Percentiles rank a stretch among this genome's conserved stretches.
These are phyloP conservation scores for Troilus luridus DNA, from an alignment of 2,888 invertebrate genomes.

Conservation along the genomic window DNA sequence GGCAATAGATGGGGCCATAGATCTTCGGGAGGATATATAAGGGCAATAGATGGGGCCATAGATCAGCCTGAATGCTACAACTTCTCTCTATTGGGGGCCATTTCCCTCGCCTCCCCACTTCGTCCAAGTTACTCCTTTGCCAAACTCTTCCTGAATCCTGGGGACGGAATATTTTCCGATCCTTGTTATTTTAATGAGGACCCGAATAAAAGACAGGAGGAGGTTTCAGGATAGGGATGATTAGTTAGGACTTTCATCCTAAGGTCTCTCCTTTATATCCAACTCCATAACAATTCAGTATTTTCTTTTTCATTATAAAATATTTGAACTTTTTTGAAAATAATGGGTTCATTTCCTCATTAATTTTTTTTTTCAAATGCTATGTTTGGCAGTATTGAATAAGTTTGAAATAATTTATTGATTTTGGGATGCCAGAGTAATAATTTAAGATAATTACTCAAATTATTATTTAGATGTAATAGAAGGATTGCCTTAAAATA, in stretches of 20 bases:
- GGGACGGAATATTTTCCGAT: not conserved
- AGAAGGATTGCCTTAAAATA: no score
- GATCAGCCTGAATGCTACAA: slow-evolving; percentile 5
- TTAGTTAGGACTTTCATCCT: not conserved
- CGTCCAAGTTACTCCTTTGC: not conserved
- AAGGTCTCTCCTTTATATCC: not conserved
- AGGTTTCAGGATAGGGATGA: not conserved
- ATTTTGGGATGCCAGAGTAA: no score
- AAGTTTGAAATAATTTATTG: no score
- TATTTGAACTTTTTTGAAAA: no score
- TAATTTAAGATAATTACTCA: no score
- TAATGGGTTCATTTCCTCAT: no score
- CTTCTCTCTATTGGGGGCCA: not conserved
- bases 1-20: not conserved
- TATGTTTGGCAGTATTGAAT: no score
- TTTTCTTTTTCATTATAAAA: no score
- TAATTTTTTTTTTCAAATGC: no score
- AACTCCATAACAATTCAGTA: no score
- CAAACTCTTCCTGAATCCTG: not conserved
- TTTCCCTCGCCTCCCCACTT: not conserved
- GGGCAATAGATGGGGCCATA: not conserved
- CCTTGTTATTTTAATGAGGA: slow-evolving; percentile 2
- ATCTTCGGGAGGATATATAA: slow-evolving; percentile 9
- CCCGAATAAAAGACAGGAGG: not conserved
- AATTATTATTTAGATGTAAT: no score